Percentiles rank a stretch among this genome's conserved stretches.
These are phyloP conservation scores for Conomelus anceps DNA, from an alignment of 2,888 invertebrate genomes.

Conservation along the genomic window DNA sequence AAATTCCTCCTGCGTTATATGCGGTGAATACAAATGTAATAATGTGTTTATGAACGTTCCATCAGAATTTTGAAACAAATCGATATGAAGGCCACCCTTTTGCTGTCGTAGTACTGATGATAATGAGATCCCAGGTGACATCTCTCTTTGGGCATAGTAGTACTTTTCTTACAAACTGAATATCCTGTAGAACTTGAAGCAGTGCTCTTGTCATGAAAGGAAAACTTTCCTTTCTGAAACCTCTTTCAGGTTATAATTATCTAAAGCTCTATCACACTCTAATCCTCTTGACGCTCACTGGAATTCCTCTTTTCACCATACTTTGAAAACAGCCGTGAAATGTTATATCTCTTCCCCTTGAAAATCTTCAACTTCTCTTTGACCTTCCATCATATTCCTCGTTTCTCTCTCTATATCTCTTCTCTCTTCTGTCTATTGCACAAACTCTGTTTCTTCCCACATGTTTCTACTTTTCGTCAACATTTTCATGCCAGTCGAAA, in stretches of 20 bases:
- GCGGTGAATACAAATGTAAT: too few species aligned
- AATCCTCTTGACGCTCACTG: neutral
- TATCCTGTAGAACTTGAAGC: neutral
- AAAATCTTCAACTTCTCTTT: neutral
- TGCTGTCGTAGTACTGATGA: too few species aligned
- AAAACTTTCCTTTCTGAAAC: neutral
- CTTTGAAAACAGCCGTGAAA: neutral
- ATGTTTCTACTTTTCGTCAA: neutral
- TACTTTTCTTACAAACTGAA: neutral
- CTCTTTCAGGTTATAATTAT: neutral
- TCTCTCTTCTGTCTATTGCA: neutral
- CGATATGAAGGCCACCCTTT: too few species aligned
- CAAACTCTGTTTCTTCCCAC: neutral
- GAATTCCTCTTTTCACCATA: neutral
- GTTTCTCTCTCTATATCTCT: neutral
- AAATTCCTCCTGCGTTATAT: too few species aligned
- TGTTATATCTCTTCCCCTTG: neutral
- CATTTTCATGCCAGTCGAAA: neutral
- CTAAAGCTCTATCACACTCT: neutral
- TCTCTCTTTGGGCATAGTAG: neutral
- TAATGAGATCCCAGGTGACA: neutral
- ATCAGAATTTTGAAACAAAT: too few species aligned
- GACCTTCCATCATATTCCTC: neutral
- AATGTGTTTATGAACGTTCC: too few species aligned
- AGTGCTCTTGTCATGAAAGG: neutral